Conservation (phyloP, 2,113 vertebrate species). For the Neodon shergylaensis region DNA sequence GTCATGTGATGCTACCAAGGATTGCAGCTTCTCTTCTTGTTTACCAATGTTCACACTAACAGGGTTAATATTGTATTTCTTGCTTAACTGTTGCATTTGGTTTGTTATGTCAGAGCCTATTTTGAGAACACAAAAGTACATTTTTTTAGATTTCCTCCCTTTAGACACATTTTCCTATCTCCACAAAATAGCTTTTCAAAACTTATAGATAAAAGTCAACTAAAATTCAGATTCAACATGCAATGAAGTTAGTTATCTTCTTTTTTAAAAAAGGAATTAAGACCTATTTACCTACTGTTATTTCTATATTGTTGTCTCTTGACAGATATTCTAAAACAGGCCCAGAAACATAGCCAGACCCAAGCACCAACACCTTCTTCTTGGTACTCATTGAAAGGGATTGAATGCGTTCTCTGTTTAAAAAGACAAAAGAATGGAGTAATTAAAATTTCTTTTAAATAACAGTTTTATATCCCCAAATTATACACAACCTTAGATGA, state of each 20-base stretch:
- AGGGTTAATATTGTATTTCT: conserved; percentile 90
- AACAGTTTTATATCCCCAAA: background rate
- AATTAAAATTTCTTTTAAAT: background rate
- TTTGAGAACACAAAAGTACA: conserved; percentile 65
- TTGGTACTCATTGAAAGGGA: conserved; percentile 88
- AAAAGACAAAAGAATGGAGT: background rate
- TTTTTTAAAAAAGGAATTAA: background rate
- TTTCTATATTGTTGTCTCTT: conserved; percentile 88
- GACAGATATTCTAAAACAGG: conserved; percentile 96
- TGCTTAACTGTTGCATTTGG: conserved; percentile 91
- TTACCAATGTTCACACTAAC: conserved; percentile 89
- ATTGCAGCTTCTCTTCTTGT: conserved; percentile 88
- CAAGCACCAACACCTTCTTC: conserved; percentile 94
- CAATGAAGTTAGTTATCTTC: background rate
- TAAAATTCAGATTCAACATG: background rate
- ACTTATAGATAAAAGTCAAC: conserved; percentile 12
- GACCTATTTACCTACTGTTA: conserved; percentile 93
- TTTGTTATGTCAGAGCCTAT: conserved; percentile 90
- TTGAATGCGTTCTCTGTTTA: conserved; percentile 89
- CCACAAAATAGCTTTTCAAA: conserved; percentile 10
- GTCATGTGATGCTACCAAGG: conserved; percentile 92
- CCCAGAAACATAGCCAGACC: conserved; percentile 95
- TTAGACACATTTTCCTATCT: conserved; percentile 7
- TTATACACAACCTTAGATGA: background rate
- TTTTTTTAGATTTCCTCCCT: conserved; percentile 47